Evolutionary conservation across 2,113 vertebrate genomes (phyloP), one percentile per base, ranked within the genome.

Genomic region (Pseudopodoces humilis): DNA sequence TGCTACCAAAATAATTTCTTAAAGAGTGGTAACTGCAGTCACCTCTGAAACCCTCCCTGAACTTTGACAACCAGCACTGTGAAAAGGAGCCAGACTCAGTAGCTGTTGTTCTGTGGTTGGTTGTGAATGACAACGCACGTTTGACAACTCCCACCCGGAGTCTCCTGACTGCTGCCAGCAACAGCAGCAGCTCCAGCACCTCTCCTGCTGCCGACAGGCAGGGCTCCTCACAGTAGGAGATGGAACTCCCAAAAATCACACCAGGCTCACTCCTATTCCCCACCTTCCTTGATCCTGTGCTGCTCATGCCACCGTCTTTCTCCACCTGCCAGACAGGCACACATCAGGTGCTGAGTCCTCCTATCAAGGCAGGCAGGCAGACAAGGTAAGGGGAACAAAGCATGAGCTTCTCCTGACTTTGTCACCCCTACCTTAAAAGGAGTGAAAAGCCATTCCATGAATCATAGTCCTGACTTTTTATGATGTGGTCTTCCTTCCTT

Each of bases 291-390:
- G 1, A 20, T 27, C 55, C 56, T 23, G 35, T 5, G 7, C 13
- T 5, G 41, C 2, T 8, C 25, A 11, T 2, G 37, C 19, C 30
- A 14, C 7, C 14, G 2, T 22, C 41, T 5, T 20, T 16, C 30
- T 18, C 44, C 44, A 62, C 30, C 65, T 37, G 62, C 21, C 37
- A 53, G 27, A 46, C 37, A 46, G 33, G 6, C 19, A 63, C 41
- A 65, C 0, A 0, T 1, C 56, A 16, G 13, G 9, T 28, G 58
- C 0, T 3, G 37, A 35, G 17, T 17, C 31, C 19, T 20, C 21
- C 49, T 39, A 20, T 4, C 30, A 43, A 6, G 7, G 41, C 0
- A 77, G 33, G n/a, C 19, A 65, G 16, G 2, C 28, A 55, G 41
- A 27, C 10, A 68, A 10, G 18, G 28, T 0, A 62, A 11, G 13